Conservation (phyloP, 2,888 invertebrate species). For the Antheraea assamensis region DNA sequence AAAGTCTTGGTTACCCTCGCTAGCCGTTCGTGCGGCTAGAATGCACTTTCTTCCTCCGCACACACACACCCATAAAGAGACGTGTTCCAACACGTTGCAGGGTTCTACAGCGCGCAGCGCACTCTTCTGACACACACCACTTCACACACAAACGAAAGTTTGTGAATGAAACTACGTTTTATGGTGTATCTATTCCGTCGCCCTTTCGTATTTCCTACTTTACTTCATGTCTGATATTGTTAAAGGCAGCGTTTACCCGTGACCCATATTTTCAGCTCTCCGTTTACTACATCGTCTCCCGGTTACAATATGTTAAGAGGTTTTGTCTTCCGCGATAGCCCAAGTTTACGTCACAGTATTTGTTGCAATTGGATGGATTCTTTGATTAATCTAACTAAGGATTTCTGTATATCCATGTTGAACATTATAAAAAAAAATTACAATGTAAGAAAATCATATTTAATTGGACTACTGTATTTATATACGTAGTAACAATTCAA, state of each 20-base stretch:
- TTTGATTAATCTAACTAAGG: not conserved
- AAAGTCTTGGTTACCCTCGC: conserved; percentile 72
- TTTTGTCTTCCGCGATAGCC: not conserved
- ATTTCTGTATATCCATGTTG: not conserved
- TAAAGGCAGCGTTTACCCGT: not conserved
- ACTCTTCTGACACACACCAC: not conserved
- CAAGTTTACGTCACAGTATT: not conserved
- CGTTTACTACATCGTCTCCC: not conserved
- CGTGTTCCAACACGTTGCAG: conserved; percentile 33
- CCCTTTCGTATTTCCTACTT: not conserved
- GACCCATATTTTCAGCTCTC: not conserved
- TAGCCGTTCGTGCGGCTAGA: conserved; percentile 68
- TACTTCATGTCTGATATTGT: not conserved
- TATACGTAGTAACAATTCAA: not conserved
- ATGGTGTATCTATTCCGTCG: not conserved
- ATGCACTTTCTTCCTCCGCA: conserved; percentile 78
- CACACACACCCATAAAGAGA: conserved; percentile 33
- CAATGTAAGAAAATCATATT: not conserved
- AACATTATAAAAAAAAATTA: not conserved
- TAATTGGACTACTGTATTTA: not conserved
- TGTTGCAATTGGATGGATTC: not conserved
- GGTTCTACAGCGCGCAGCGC: conserved; percentile 27
- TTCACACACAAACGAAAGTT: conserved; percentile 20
- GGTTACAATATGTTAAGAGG: not conserved
- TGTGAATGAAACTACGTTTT: conserved; percentile 17